These are phyloP conservation scores for Zaprionus nigranus DNA, from an alignment of 1,140 invertebrate genomes.

Conservation along the genomic window DNA sequence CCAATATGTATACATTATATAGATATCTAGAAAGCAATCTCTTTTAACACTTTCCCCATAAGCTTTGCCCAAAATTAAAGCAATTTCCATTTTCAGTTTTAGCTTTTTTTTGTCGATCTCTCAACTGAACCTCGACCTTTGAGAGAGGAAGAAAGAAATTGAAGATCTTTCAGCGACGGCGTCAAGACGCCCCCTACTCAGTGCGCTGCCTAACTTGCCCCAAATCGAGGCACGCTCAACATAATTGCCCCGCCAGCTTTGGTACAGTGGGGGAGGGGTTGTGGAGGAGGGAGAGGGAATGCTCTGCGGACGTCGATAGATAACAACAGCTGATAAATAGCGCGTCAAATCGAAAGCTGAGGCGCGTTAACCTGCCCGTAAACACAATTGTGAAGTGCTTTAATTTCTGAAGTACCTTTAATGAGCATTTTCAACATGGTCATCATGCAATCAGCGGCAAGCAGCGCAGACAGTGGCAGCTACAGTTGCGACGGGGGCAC, in stretches of 20 bases:
- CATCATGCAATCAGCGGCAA: slow-evolving; percentile 79
- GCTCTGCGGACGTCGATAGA: slow-evolving; percentile 49
- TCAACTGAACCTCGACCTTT: slow-evolving; percentile 12
- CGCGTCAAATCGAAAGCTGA: slow-evolving; percentile 65
- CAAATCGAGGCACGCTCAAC: slow-evolving; percentile 61
- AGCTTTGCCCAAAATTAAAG: slow-evolving; percentile 9
- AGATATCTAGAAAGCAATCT: background rate
- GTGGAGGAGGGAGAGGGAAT: background rate
- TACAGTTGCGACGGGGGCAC: background rate
- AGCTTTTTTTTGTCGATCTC: background rate
- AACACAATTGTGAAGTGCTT: slow-evolving; percentile 80
- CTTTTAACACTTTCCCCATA: background rate
- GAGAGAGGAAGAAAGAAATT: background rate
- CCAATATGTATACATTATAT: background rate
- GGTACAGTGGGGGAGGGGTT: background rate
- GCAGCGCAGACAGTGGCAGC: slow-evolving; percentile 41
- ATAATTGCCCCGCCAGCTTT: slow-evolving; percentile 64
- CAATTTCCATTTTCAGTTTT: slow-evolving; percentile 24
- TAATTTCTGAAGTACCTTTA: slow-evolving; percentile 82
- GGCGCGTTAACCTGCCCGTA: slow-evolving; percentile 55
- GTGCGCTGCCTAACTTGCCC: slow-evolving; percentile 14
- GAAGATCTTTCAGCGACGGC: slow-evolving; percentile 25
- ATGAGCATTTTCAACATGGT: slow-evolving; percentile 83
- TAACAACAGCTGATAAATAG: slow-evolving; percentile 81
- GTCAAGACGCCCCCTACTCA: slow-evolving; percentile 33